Evolutionary conservation across 2,113 vertebrate genomes (phyloP).

Genomic region (Beaufortia kweichowensis): DNA sequence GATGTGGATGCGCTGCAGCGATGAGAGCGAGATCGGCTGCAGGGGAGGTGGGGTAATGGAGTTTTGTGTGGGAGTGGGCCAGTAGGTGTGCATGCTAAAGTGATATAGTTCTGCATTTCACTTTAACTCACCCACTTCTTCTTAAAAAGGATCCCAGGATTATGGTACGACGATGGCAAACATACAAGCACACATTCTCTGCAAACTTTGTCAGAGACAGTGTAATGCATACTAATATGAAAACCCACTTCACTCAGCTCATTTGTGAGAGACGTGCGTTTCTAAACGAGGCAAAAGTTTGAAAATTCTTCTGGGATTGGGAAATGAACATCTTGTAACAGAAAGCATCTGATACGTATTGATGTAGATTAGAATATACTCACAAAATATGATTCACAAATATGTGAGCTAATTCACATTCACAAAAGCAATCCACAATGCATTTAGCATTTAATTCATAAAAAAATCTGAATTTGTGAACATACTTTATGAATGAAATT

Average conservation of each 20-base stretch:
- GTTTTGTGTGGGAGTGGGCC: conserved; percentile 34
- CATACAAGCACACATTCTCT: not conserved
- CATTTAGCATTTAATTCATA: too few relatives aligned
- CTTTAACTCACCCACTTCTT: conserved; percentile 40
- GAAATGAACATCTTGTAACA: not conserved
- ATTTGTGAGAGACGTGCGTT: not conserved
- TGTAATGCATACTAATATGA: conserved; percentile 34
- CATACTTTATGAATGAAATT: not conserved
- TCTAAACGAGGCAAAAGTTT: not conserved
- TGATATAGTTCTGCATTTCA: conserved; percentile 40
- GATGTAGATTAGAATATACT: not conserved
- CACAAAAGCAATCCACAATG: too few relatives aligned
- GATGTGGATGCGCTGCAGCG: conserved; percentile 44
- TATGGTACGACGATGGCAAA: conserved; percentile 5
- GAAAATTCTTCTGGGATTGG: not conserved
- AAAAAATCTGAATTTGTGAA: too few relatives aligned
- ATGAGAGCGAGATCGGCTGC: conserved; percentile 13
- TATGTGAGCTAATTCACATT: not conserved
- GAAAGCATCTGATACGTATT: not conserved
- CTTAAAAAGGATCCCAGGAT: conserved; percentile 19
- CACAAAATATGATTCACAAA: not conserved
- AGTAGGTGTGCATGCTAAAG: conserved; percentile 33
- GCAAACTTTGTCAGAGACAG: conserved; percentile 29
- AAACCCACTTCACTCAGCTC: not conserved
- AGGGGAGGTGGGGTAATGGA: conserved; percentile 31